A percentile compares a stretch with the other conserved stretches of the same genome.
These are phyloP conservation scores for Pygoscelis adeliae DNA, from an alignment of 2,113 vertebrate species.

Conservation along the genomic window DNA sequence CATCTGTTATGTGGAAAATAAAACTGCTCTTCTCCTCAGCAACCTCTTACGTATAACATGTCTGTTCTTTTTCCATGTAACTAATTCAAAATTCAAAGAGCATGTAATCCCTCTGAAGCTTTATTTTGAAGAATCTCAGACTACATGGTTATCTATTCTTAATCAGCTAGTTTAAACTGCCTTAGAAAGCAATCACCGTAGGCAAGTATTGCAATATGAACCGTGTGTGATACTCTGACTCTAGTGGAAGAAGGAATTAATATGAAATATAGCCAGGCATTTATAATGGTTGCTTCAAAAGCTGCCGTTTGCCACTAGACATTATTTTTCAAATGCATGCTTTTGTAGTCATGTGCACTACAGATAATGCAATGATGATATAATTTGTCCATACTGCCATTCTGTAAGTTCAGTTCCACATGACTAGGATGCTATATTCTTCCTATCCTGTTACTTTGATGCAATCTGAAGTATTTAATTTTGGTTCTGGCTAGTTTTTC, in stretches of 20 bases:
- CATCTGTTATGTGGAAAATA: not conserved
- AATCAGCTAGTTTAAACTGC: not conserved
- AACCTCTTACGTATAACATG: not conserved
- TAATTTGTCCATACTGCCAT: not conserved
- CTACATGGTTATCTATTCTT: not conserved
- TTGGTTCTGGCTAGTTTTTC: not conserved
- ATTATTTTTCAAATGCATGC: not conserved
- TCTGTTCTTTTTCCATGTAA: not conserved
- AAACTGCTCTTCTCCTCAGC: not conserved
- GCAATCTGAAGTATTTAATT: not conserved
- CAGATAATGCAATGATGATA: not conserved
- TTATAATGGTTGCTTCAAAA: not conserved
- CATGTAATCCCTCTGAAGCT: not conserved
- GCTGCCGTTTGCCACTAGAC: not conserved
- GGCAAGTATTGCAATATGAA: not conserved
- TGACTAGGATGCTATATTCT: not conserved
- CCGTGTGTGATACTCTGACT: not conserved
- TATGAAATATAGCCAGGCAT: not conserved
- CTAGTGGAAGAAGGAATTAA: not conserved
- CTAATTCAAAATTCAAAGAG: not conserved
- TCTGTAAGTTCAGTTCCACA: not conserved
- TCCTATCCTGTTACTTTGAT: not conserved
- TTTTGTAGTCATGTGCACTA: not conserved
- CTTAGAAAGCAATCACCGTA: not conserved
- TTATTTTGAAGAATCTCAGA: not conserved